phyloP scores from a whole-genome alignment of 1,140 invertebrate genomes.

The Nebria ingens region DNA sequence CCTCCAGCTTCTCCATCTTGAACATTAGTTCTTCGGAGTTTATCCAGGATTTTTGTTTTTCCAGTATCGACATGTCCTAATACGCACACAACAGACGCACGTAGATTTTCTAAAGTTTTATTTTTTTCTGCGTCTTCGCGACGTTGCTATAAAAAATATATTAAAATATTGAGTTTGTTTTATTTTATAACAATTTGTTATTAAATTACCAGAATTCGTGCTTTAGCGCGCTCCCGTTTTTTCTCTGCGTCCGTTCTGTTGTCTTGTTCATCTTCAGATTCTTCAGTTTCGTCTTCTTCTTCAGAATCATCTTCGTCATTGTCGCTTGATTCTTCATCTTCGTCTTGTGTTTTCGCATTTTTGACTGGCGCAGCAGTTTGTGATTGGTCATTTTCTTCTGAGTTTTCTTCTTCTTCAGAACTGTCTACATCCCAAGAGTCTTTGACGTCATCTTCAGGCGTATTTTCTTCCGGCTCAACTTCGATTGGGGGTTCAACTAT shows the following conservation, averaged over 20 bases:
- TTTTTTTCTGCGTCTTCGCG: slow-evolving; percentile 76
- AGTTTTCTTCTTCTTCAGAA: slow-evolving; percentile 50
- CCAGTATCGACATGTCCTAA: slow-evolving; percentile 99
- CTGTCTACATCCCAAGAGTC: slow-evolving; percentile 77
- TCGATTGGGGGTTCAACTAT: slow-evolving; percentile 39
- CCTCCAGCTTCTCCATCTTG: slow-evolving; percentile 99
- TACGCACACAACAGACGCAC: slow-evolving; percentile 96
- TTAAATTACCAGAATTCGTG: slow-evolving; percentile 54
- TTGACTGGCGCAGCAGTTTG: slow-evolving; percentile 15
- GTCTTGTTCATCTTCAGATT: slow-evolving; percentile 37
- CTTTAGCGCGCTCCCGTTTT: slow-evolving; percentile 50
- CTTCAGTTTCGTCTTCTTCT: slow-evolving; percentile 35
- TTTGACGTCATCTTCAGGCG: slow-evolving; percentile 52
- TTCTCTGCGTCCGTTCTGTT: slow-evolving; percentile 52
- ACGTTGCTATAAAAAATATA: slow-evolving; percentile 49
- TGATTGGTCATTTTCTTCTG: slow-evolving; percentile 38
- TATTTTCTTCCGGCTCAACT: slow-evolving; percentile 38
- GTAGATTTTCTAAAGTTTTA: slow-evolving; percentile 62
- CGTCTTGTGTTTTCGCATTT: slow-evolving; percentile 29
- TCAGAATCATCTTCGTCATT: slow-evolving; percentile 39
- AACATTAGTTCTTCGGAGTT: slow-evolving; percentile 86
- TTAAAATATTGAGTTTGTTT: background rate
- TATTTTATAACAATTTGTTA: slow-evolving; percentile 6
- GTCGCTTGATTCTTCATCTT: slow-evolving; percentile 42
- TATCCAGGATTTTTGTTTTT: slow-evolving; percentile 99